These are phyloP conservation scores for Pycnonotus jocosus DNA, from an alignment of 2,113 vertebrate genomes.

Conservation along the genomic window DNA sequence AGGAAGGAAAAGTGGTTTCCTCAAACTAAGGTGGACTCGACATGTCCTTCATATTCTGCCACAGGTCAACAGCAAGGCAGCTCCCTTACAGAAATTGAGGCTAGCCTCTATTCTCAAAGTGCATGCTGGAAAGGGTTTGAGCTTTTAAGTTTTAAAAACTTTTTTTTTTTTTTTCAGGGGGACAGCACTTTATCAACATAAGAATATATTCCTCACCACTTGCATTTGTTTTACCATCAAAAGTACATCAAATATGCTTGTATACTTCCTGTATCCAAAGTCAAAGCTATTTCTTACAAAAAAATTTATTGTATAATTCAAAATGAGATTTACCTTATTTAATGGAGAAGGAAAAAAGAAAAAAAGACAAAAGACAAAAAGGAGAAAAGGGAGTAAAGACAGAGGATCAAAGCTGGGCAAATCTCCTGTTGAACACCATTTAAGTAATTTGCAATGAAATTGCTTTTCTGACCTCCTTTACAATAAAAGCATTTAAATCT, in stretches of 20 bases:
- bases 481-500: not conserved
- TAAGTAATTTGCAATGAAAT: not conserved
- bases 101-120: not conserved
- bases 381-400: not conserved
- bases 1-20: not conserved
- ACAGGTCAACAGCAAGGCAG: not conserved
- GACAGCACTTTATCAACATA: not conserved
- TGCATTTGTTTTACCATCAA: not conserved
- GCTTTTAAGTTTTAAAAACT: not conserved
- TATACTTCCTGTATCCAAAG: not conserved
- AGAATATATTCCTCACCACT: not conserved
- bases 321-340: not conserved
- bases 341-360: not conserved
- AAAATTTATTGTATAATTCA: not conserved
- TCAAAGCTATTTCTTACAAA: not conserved
- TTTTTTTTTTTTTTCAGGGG: rapidly evolving
- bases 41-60: not conserved
- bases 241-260: not conserved
- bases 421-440: not conserved
- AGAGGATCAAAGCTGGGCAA: not conserved
- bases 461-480: not conserved
- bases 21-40: not conserved
- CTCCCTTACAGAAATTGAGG: not conserved
- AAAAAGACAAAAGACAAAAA: not conserved
- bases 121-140: not conserved